Percentiles rank a stretch among this genome's conserved stretches.
phyloP scores from a whole-genome alignment of 2,797 vertebrate species.

The Sternotherus odoratus region DNA sequence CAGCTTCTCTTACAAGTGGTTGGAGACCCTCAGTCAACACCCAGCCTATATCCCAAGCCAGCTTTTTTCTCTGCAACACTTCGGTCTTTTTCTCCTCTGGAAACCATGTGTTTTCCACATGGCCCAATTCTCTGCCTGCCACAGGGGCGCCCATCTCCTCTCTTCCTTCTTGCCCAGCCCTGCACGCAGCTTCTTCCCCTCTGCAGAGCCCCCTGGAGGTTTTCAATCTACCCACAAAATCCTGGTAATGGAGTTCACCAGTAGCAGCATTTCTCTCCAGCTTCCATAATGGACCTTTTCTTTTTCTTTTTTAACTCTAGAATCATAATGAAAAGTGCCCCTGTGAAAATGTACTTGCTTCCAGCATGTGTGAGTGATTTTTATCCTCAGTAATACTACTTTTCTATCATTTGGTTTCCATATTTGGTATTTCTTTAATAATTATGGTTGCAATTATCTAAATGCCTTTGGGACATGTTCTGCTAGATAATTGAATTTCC shows the following conservation, averaged over 20 bases:
- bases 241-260: not conserved
- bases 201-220: not conserved
- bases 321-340: accelerated
- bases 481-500: slow-evolving; percentile 59
- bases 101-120: not conserved
- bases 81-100: not conserved
- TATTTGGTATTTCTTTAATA: slow-evolving; percentile 58
- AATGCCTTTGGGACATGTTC: slow-evolving; percentile 53
- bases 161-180: not conserved
- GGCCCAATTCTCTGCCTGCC: accelerated
- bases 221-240: not conserved
- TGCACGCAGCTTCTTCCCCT: not conserved
- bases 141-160: accelerated
- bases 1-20: not conserved
- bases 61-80: not conserved
- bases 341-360: not conserved
- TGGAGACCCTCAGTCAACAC: not conserved
- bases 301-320: not conserved
- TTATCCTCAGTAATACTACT: not conserved
- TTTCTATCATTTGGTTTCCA: slow-evolving; percentile 13
- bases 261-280: not conserved
- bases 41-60: not conserved
- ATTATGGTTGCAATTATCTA: slow-evolving; percentile 67
- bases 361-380: accelerated
- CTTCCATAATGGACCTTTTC: not conserved